Evolutionary conservation across 2,888 invertebrate species (phyloP).

Genomic region (Zygaena filipendulae): DNA sequence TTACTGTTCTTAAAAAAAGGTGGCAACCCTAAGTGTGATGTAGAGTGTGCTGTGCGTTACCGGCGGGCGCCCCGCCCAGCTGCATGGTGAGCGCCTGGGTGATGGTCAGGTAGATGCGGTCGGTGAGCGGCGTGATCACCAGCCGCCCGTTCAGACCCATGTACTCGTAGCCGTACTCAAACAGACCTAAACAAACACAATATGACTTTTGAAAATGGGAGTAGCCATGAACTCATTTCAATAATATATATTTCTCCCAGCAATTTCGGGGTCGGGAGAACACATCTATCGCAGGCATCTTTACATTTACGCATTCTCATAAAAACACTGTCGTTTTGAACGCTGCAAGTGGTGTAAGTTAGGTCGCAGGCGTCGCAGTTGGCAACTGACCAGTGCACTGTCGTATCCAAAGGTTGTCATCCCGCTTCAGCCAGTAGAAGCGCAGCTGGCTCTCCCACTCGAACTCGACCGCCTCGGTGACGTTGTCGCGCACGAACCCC

Average conservation of each 20-base stretch:
- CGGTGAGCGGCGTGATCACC: slow-evolving; percentile 92
- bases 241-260: no score
- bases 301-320: no score
- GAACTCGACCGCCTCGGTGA: slow-evolving; percentile 86
- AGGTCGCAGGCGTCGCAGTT: no score
- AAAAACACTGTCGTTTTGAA: no score
- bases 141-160: slow-evolving; percentile 93
- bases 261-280: no score
- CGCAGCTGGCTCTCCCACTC: slow-evolving; percentile 95
- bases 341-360: no score
- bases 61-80: slow-evolving; percentile 91
- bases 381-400: slow-evolving; percentile 90
- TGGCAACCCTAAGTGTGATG: no score
- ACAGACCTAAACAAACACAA: slow-evolving; percentile 72
- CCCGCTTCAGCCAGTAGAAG: slow-evolving; percentile 88
- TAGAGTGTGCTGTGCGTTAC: no score
- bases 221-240: no score
- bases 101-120: slow-evolving; percentile 91
- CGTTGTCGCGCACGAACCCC: slow-evolving; percentile 80
- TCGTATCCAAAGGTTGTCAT: slow-evolving; percentile 82
- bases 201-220: no score
- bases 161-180: slow-evolving; percentile 95
- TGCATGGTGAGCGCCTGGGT: slow-evolving; percentile 94
- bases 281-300: not conserved
- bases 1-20: no score